Evolutionary conservation across 2,113 vertebrate genomes (phyloP), one percentile per base, ranked within the genome.

Genomic region (Lepus europaeus): DNA sequence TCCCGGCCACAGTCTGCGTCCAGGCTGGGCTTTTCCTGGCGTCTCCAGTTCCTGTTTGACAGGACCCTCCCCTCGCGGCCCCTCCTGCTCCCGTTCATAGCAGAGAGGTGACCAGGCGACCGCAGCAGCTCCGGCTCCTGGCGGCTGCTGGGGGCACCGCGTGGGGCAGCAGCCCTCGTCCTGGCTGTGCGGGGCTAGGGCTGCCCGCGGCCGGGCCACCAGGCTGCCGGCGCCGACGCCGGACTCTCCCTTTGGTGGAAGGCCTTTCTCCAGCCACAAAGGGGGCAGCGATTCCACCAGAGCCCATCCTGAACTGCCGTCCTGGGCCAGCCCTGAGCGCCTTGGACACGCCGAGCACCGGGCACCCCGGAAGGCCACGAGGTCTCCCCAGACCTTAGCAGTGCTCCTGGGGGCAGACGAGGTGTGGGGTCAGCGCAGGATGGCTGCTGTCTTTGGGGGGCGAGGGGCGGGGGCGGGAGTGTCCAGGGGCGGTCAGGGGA

Each of bases 231-330:
- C 45, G 6, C 45, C 6, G 1, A 7, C 3, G n/a, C 68, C 70
- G 9, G 68, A 12, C 12, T 31, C 73, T 56, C 51, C 19, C 33
- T 87, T 72, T 9, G 31, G 9, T 5, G 29, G 3, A 33, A 49
- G 69, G 8, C 76, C 83, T 70, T 77, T 17, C 51, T 64, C 53
- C 31, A 12, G 61, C 16, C 56, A 13, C 27, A 39, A 80, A 9
- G 29, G 9, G 61, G 1, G 17, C 1, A 1, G 3, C n/a, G 0
- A 17, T 4, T 7, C 79, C 25, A 2, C 9, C 27, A 22, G 64
- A 31, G 36, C 7, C 27, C 53, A 4, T 23, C 6, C 88, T 23
- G 36, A 64, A 7, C 45, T n/a, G 4, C 9, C 33, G 1, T n/a
- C 20, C 6, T 8, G 9, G 29, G 4, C 72, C 20, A 63, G 51